Base-by-base conservation (phyloP, 2,888 invertebrate genomes). In the Macrophya annulata region DNA sequence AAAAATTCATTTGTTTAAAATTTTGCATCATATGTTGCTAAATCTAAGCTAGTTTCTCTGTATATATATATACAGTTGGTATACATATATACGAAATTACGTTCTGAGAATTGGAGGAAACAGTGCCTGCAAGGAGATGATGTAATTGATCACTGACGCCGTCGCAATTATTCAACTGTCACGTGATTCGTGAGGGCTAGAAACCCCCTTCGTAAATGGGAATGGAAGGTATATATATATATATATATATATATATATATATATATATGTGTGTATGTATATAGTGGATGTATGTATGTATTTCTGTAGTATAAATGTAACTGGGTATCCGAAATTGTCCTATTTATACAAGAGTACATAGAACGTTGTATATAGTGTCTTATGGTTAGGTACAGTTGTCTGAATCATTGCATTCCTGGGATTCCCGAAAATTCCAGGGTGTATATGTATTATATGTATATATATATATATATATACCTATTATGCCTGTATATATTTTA, bases 81-180 rank as follows among this genome's bases (percentile, higher is more conserved):
- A 31, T n/a, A n/a, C 68, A 25, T 25, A 4, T 31, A 12, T 25
- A 31, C 68, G 37, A 0, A 68, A 62, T 62, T 68, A 37, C 31
- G 37, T 37, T 6, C 68, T 68, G 15, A 37, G 68, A 68, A 68
- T 37, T 37, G 25, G 17, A 15, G 31, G 51, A 31, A 77, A 31
- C 31, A 25, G 55, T 4, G 37, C 68, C 37, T 37, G 37, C 25
- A 15, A 12, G 77, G 31, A 77, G 77, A 77, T 77, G 51, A 77
- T 51, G 77, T 55, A 51, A 55, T 77, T 77, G 31, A 77, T 77
- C 77, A 77, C 55, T 37, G 31, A 74, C 51, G 55, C 77, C 51
- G 55, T 77, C 55, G 55, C 77, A 77, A 77, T 51, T 77, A 77
- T 77, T 77, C 76, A 77, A 48, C 25, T 77, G 76, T 51, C 48